Base-by-base conservation (phyloP, 2,797 vertebrate species). In the Myotis pilosus region DNA sequence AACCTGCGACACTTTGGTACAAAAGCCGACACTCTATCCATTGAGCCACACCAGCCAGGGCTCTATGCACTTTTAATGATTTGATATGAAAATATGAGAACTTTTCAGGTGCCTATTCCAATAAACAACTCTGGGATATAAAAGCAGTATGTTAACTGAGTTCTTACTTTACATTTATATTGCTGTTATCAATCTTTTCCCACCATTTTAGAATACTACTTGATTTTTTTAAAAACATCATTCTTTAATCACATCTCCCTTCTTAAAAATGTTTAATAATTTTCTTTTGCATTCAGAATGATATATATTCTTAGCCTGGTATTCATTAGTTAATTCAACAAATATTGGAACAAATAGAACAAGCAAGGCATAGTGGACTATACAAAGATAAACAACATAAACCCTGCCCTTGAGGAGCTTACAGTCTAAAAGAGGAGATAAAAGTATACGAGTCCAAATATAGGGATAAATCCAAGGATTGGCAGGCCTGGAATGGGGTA, bases 401-500 rank as follows among this genome's bases (percentile, higher is more conserved):
- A 94, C 36, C 74, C 86, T 96, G 95, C 94, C 74, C 93, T 91
- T 68, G 6, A 88, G 87, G 94, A 94, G 93, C 95, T 92, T 95
- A 97, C 93, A 97, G 38, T 96, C 95, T 96, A 95, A 95, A 64
- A 74, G 6, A 44, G 33, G 41, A 95, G 57, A 68, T 68, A 92
- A 85, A 76, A 93, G 20, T 38, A 30, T 91, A 82, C 20, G 55
- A 93, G 76, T 57, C n/a, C 16, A 92, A 84, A 78, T 36, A 47
- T 62, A 66, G 76, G 47, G 28, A 78, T 53, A 88, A 87, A 84
- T 90, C 23, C 41, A 91, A 62, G 30, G 25, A 12, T 15, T 87
- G 47, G 44, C 51, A 72, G 62, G 20, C 13, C 44, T 41, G 36
- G 44, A 51, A 82, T 66, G 15, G 11, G 13, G 6, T n/a, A 57